Percentiles rank a stretch among this genome's conserved stretches.
phyloP scores from a whole-genome alignment of 92 coral and sea anemone genomes.

The Porites rus region DNA sequence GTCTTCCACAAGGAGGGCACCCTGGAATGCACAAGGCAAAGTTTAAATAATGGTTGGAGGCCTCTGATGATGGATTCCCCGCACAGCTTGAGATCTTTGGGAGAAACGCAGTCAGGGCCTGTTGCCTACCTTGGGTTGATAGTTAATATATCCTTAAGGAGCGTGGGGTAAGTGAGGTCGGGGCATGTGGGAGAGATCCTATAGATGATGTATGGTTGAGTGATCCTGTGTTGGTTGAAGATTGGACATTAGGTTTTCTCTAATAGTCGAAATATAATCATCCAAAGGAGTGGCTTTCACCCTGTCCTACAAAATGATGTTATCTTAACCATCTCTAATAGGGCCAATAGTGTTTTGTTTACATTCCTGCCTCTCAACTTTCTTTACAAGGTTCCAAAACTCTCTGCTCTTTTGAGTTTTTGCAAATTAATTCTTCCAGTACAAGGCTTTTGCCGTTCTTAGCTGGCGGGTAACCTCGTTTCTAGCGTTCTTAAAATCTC shows the following conservation, averaged over 20 bases:
- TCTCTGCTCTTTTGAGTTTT: slow-evolving; percentile 23
- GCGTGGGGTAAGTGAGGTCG: slow-evolving; percentile 15
- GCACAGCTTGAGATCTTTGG: slow-evolving; percentile 48
- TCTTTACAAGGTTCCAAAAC: slow-evolving; percentile 49
- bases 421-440: slow-evolving; percentile 3
- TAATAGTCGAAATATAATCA: too few relatives aligned
- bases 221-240: too few relatives aligned
- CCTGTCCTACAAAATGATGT: not conserved
- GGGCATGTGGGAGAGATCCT: slow-evolving; percentile 48
- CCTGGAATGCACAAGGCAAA: slow-evolving; percentile 13
- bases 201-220: not conserved
- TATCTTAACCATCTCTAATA: slow-evolving; percentile 44
- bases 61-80: slow-evolving; percentile 47
- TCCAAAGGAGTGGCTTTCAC: too few relatives aligned
- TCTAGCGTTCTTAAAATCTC: slow-evolving; percentile 18
- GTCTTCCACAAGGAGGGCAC: slow-evolving; percentile 57
- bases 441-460: slow-evolving; percentile 12
- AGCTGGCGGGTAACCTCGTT: slow-evolving; percentile 11
- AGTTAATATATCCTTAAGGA: slow-evolving; percentile 25
- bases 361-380: slow-evolving; percentile 33
- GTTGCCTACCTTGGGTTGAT: slow-evolving; percentile 60
- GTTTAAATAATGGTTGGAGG: slow-evolving; percentile 24
- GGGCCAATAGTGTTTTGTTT: slow-evolving; percentile 47
- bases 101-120: slow-evolving; percentile 52
- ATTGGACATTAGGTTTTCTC: too few relatives aligned